These are phyloP conservation scores for Drosophila quinaria DNA, from an alignment of 2,888 invertebrate genomes.

Conservation along the genomic window DNA sequence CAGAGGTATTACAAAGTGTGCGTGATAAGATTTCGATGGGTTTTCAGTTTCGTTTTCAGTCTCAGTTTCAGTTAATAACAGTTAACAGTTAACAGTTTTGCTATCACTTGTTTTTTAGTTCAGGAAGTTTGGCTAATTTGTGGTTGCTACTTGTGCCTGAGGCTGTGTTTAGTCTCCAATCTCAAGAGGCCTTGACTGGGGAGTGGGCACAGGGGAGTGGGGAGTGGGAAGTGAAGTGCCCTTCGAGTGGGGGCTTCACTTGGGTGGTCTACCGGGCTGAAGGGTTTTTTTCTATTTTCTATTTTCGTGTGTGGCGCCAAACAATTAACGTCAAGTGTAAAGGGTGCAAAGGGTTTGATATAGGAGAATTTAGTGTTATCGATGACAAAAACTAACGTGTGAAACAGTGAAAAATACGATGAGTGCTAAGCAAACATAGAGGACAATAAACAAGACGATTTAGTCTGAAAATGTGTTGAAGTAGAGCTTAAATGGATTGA, in stretches of 20 bases:
- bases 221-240: conserved; percentile 38
- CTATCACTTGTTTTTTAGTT: conserved; percentile 19
- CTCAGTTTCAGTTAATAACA: neutral
- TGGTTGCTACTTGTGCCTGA: conserved; percentile 53
- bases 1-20: conserved; percentile 33
- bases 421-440: neutral
- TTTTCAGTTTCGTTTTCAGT: conserved; percentile 33
- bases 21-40: conserved; percentile 73
- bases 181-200: conserved; percentile 58
- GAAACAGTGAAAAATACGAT: neutral
- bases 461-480: neutral
- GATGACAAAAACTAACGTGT: conserved; percentile 12
- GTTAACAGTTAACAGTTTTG: conserved; percentile 10
- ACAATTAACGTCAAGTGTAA: conserved; percentile 16
- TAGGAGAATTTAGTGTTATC: conserved; percentile 3
- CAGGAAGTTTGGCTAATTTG: conserved; percentile 60
- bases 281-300: conserved; percentile 32
- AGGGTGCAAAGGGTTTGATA: conserved; percentile 19
- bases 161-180: conserved; percentile 47
- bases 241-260: conserved; percentile 43
- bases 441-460: neutral
- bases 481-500: neutral
- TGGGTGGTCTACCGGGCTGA: conserved; percentile 43
- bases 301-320: conserved; percentile 40
- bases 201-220: no score